Evolutionary conservation across 2,888 invertebrate species (phyloP), one percentile per base, ranked within the genome.

Genomic region (Xylota sylvarum): DNA sequence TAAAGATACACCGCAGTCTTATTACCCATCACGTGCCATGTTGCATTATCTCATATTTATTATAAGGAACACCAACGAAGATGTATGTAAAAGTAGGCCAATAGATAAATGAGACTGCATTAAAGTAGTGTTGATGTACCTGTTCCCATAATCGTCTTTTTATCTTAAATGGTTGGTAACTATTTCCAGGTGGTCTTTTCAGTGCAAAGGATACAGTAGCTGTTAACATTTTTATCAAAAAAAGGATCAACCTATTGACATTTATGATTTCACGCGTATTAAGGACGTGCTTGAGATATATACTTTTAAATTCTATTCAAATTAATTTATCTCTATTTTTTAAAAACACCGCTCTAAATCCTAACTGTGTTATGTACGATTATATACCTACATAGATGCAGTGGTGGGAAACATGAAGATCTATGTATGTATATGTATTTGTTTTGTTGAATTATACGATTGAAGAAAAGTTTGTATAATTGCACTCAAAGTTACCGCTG

Each of bases 91-190:
- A 50, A 35, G 35, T 48, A n/a, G n/a, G n/a, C 14, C 17, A 23
- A 30, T 46, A 32, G 2, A 65, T 32, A 32, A 43, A 19, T 14
- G 17, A 48, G 65, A 52, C 65, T 17, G 35, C 12, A 58, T 62
- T 14, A 64, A 52, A 72, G 23, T 43, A 5, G 3, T 65, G 27
- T 72, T 77, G 2, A 23, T 23, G 23, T 72, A 83, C 72, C 83
- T 83, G 83, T 52, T 46, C 37, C n/a, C 30, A 50, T 67, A 37
- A 50, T 60, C 40, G 12, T 43, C 37, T 62, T 14, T 19, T 58
- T 84, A 79, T 84, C 83, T 84, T 79, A 84, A 84, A 74, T 52
- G 67, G 60, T 73, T 84, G 60, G 73, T 73, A 62, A 79, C 14
- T 23, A 48, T 10, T 27, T 32, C 50, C 73, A 84, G 83, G 83